Conservation (phyloP, 2,797 vertebrate genomes). For the Setipinna tenuifilis region DNA sequence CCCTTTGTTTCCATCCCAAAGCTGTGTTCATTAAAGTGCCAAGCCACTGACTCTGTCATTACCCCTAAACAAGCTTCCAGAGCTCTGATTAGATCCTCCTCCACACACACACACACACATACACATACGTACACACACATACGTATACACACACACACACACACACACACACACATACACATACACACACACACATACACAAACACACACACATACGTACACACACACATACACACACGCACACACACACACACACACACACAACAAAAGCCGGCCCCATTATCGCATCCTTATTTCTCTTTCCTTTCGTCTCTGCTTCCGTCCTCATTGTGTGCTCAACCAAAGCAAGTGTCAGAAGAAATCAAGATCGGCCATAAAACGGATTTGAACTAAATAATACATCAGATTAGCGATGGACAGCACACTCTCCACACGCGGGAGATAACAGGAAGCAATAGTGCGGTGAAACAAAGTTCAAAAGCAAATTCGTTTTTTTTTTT, state of each 20-base stretch:
- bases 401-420: not conserved
- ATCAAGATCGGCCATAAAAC: not conserved
- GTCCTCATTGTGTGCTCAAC: not conserved
- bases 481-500: not conserved
- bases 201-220: not conserved
- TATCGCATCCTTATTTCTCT: constrained; percentile 4
- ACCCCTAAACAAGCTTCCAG: constrained; percentile 17
- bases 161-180: not conserved
- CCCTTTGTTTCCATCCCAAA: not conserved
- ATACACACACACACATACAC: not conserved
- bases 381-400: constrained; percentile 36
- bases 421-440: constrained; percentile 34
- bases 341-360: not conserved
- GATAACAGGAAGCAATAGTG: constrained; percentile 17
- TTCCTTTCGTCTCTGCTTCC: not conserved
- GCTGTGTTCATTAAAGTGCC: constrained; percentile 20
- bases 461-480: constrained; percentile 22
- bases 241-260: not conserved
- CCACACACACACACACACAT: not conserved
- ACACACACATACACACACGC: constrained; percentile 5
- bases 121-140: not conserved
- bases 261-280: not conserved
- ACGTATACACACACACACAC: not conserved
- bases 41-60: constrained; percentile 18
- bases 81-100: not conserved